Conservation (phyloP, 1,140 invertebrate genomes). For the Anastrepha obliqua region DNA sequence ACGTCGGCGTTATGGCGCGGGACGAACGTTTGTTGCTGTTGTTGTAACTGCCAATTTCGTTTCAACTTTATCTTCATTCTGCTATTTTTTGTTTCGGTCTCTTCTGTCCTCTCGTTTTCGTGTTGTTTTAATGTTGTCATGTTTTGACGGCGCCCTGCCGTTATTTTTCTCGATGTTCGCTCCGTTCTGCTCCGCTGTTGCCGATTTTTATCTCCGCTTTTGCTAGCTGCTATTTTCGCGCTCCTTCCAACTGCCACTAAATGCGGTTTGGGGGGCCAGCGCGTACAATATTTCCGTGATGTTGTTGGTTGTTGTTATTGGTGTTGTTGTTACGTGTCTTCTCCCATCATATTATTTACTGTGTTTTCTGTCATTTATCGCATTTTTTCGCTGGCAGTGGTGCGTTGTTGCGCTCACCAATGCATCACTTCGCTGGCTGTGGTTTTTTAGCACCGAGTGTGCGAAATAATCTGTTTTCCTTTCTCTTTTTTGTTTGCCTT, state of each 20-base stretch:
- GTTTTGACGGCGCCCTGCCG: background rate
- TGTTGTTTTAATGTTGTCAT: slow-evolving; percentile 2
- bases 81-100: background rate
- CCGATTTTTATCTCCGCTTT: background rate
- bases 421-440: background rate
- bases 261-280: background rate
- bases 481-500: background rate
- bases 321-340: background rate
- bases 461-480: background rate
- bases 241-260: background rate
- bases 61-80: slow-evolving; percentile 21
- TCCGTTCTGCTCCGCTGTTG: background rate
- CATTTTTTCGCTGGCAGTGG: background rate
- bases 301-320: background rate
- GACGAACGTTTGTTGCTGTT: too few relatives aligned
- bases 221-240: background rate
- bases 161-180: background rate
- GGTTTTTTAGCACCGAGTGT: background rate
- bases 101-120: background rate
- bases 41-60: slow-evolving; percentile 11
- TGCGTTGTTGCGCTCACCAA: background rate
- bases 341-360: background rate
- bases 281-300: background rate
- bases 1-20: background rate
- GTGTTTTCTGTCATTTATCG: background rate